These are phyloP conservation scores for Drosophila subquinaria DNA, from an alignment of 2,888 invertebrate species.

Conservation along the genomic window DNA sequence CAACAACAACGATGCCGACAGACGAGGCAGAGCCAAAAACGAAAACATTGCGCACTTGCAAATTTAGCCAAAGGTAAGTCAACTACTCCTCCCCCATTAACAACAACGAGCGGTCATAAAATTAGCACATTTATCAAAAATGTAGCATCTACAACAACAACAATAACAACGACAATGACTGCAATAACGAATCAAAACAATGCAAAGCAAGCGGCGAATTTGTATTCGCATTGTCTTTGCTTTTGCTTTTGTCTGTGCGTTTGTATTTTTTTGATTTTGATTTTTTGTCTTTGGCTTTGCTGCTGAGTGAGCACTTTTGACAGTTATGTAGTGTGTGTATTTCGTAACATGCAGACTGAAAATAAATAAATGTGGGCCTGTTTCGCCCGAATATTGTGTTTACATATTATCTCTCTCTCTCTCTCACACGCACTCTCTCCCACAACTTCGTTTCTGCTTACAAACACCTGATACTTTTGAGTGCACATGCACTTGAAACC, in stretches of 20 bases:
- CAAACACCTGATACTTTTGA: slow-evolving; percentile 8
- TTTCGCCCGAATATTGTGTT: slow-evolving; percentile 39
- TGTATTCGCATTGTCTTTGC: slow-evolving; percentile 22
- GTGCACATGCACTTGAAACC: slow-evolving; percentile 17
- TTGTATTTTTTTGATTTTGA: background rate
- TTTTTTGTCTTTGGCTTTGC: slow-evolving; percentile 19
- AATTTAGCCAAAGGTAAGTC: slow-evolving; percentile 65
- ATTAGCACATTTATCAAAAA: slow-evolving; percentile 40
- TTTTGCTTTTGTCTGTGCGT: slow-evolving; percentile 12
- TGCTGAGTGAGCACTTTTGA: slow-evolving; percentile 39
- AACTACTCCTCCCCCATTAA: slow-evolving; percentile 4
- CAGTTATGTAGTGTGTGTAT: slow-evolving; percentile 39
- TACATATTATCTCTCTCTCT: slow-evolving; percentile 1
- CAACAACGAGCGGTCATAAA: slow-evolving; percentile 20
- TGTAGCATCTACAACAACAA: slow-evolving; percentile 13
- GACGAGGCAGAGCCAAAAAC: slow-evolving; percentile 32
- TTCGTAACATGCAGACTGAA: slow-evolving; percentile 68
- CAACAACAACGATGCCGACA: slow-evolving; percentile 51
- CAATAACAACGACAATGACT: background rate
- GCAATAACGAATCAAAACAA: slow-evolving; percentile 38
- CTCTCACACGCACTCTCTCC: background rate
- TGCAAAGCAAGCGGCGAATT: slow-evolving; percentile 33
- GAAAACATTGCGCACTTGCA: slow-evolving; percentile 55
- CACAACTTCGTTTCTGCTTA: background rate
- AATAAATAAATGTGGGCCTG: slow-evolving; percentile 55